A percentile compares a stretch with the other conserved stretches of the same genome.
These are phyloP conservation scores for Eulithis testata DNA, from an alignment of 2,888 invertebrate genomes.

Conservation along the genomic window DNA sequence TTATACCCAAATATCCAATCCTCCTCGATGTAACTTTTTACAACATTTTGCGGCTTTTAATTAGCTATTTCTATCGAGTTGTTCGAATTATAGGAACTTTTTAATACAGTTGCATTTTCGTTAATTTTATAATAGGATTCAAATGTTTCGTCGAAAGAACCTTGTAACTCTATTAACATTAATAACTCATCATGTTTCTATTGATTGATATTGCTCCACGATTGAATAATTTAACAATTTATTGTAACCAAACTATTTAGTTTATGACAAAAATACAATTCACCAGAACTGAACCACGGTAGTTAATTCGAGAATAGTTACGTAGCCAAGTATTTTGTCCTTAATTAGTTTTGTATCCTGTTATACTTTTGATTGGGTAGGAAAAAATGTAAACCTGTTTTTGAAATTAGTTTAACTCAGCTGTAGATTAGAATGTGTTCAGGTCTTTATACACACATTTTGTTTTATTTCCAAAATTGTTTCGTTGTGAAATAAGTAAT, in stretches of 20 bases:
- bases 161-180: conserved; percentile 54
- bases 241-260: conserved; percentile 27
- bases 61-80: too few relatives aligned
- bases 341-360: conserved; percentile 45
- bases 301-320: conserved; percentile 35
- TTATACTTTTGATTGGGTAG: conserved; percentile 23
- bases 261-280: conserved; percentile 41
- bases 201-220: conserved; percentile 56
- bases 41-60: too few relatives aligned
- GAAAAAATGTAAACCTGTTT: background rate
- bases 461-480: background rate
- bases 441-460: background rate
- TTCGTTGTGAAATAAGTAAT: conserved; percentile 10
- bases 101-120: conserved; percentile 1
- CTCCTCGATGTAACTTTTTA: too few relatives aligned
- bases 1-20: too few relatives aligned
- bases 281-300: conserved; percentile 26
- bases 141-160: conserved; percentile 35
- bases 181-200: conserved; percentile 48
- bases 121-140: conserved; percentile 21
- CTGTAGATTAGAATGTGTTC: background rate
- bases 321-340: conserved; percentile 35
- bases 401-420: background rate
- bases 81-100: background rate
- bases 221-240: conserved; percentile 51